Conservation (phyloP, 2,113 vertebrate genomes). For the Petaurus breviceps region DNA sequence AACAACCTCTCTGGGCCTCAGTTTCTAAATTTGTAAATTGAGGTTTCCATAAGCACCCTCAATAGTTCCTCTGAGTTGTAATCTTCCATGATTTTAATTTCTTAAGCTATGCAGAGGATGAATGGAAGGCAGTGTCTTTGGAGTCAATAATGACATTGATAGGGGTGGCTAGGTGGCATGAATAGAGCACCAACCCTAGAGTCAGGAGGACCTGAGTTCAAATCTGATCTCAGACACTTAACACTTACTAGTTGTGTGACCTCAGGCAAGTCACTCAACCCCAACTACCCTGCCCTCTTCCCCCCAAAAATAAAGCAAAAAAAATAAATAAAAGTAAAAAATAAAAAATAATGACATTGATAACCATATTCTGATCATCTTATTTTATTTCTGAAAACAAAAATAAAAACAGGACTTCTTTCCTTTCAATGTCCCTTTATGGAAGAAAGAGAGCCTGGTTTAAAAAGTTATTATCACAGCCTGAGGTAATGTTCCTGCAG, state of each 20-base stretch:
- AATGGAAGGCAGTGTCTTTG: neutral
- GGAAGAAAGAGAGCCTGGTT: slow-evolving; percentile 21
- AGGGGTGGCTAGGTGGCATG: no score
- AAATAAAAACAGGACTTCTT: neutral
- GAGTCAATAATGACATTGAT: neutral
- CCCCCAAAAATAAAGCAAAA: no score
- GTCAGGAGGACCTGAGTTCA: no score
- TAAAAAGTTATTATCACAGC: neutral
- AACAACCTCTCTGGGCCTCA: neutral
- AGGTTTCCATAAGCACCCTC: neutral
- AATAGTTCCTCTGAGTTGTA: neutral
- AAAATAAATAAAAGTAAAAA: no score
- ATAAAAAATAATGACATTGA: no score
- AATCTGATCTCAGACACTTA: no score
- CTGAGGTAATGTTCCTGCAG: neutral
- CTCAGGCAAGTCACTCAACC: no score
- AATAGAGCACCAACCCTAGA: no score
- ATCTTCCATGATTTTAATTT: neutral
- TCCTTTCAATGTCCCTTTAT: neutral
- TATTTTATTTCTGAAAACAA: slow-evolving; percentile 19
- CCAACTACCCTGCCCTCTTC: no score
- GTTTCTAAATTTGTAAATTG: neutral
- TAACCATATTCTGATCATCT: neutral
- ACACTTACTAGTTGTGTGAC: no score
- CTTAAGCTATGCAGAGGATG: neutral